These are phyloP conservation scores for Gymnoscelis rufifasciata DNA, from an alignment of 2,888 invertebrate species.

Conservation along the genomic window DNA sequence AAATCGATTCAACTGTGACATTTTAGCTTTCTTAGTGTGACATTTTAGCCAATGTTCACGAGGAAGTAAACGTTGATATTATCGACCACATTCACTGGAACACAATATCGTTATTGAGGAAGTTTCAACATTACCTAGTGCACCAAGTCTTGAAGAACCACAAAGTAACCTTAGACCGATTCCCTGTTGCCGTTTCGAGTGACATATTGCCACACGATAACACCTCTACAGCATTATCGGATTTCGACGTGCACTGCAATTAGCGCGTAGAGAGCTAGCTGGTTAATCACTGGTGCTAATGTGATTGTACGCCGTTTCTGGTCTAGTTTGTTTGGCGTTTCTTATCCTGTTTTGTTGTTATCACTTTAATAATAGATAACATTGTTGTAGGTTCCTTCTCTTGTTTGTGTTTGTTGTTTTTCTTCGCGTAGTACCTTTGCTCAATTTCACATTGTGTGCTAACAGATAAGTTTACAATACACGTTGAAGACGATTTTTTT, in stretches of 20 bases:
- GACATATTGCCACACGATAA: constrained; percentile 63
- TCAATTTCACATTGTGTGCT: too few relatives aligned
- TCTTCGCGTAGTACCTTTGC: too few relatives aligned
- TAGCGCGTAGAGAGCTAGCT: constrained; percentile 52
- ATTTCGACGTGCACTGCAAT: constrained; percentile 60
- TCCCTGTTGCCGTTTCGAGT: constrained; percentile 51
- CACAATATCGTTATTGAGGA: constrained; percentile 30
- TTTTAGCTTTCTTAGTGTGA: neutral
- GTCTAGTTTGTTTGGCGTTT: constrained; percentile 24
- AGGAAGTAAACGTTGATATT: neutral
- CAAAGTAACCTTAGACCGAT: constrained; percentile 53
- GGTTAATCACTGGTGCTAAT: constrained; percentile 25
- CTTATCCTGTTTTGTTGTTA: constrained; percentile 10
- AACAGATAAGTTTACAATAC: too few relatives aligned
- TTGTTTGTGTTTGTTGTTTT: neutral
- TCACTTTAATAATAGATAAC: constrained; percentile 4
- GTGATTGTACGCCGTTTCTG: constrained; percentile 29
- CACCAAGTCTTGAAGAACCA: constrained; percentile 42
- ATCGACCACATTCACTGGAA: constrained; percentile 17
- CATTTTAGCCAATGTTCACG: neutral
- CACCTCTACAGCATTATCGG: constrained; percentile 56
- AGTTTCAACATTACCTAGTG: constrained; percentile 37
- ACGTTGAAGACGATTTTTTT: too few relatives aligned
- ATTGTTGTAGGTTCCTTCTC: neutral
- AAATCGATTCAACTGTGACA: too few relatives aligned